Percentiles rank a stretch among this genome's conserved stretches.
Conservation (phyloP, 1,140 invertebrate genomes). For the fruit fly (Drosophila melanogaster) region Release_6_plus_ISO1_MT NC_004354.4:7497001-7497500, state of each 20-base stretch:
- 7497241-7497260: no score
- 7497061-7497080: slow-evolving; percentile 37
- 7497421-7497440: slow-evolving; percentile 3
- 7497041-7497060: slow-evolving; percentile 68
- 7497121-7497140: slow-evolving; percentile 31
- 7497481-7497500: slow-evolving; percentile 31
- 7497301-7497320: no score
- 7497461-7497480: slow-evolving; percentile 16
- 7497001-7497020: slow-evolving; percentile 8
- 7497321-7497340: no score
- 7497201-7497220: no score
- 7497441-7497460: slow-evolving; percentile 27
- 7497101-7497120: slow-evolving; percentile 1
- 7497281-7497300: no score
- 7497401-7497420: no score
- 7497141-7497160: slow-evolving; percentile 3
- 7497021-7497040: slow-evolving; percentile 15
- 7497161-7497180: slow-evolving; percentile 6
- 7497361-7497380: no score
- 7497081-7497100: not conserved
- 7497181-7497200: no score
- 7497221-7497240: no score
- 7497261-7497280: no score
- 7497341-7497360: no score
- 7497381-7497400: no score